Evolutionary conservation across 2,888 invertebrate species (phyloP), one percentile per base, ranked within the genome.

Genomic region (Drosophila borborema): DNA sequence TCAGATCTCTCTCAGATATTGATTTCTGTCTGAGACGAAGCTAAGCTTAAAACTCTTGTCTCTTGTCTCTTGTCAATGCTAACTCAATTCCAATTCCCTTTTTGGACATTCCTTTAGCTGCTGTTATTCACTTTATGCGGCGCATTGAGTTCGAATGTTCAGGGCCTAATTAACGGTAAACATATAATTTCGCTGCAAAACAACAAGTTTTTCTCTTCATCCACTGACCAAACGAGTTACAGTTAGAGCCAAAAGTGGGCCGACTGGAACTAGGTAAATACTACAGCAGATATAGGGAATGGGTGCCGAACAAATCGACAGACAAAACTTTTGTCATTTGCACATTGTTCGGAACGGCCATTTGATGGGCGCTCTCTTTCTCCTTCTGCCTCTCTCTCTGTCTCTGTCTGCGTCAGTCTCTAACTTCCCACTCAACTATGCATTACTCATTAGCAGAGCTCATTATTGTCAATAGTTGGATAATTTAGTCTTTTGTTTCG

Each of bases 391-490:
- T 18, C 34, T 2, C 6, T 6, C 23, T 9, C 18, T 16, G 10
- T 43, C 34, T 10, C 49, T 43, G 40, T 31, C 55, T 23, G 38
- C 6, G 14, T 18, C 23, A 9, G 38, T 12, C 16, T 16, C 14
- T 6, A 59, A 38, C 46, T 59, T 36, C n/a, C 49, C 41, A 49
- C 54, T 55, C 54, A 36, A 64, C 63, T 55, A 65, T 48, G 72
- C 48, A 84, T 81, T 80, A 81, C 87, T 86, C 86, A 86, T 86
- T 86, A 86, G 86, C 72, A 85, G 72, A 89, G 89, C 86, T 89
- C 86, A 89, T 86, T 87, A 86, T 87, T 86, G 86, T 89, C 86
- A 86, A 86, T 86, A 86, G 86, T 89, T 89, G 77, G 68, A 89
- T 86, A 86, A 89, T 86, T 87, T 81, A 77, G 87, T 81, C 74